Evolutionary conservation across 1,140 invertebrate species (phyloP), one percentile per base, ranked within the genome.

Genomic region (Rhopalosiphum maidis): DNA sequence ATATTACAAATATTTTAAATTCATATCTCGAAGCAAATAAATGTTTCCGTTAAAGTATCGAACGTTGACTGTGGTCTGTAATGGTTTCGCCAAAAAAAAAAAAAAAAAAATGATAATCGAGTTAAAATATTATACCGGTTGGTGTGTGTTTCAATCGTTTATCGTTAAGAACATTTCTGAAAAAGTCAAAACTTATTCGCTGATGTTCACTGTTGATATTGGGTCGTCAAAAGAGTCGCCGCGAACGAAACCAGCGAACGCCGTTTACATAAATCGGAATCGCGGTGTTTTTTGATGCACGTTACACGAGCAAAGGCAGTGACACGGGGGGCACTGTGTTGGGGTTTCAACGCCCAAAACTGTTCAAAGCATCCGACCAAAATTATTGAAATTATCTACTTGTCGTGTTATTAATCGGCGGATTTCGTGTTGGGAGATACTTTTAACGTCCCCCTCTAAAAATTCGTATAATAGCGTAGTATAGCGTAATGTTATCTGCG

Each of bases 391-490:
- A n/a, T 41, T 7, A 30, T 11, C 11, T 68, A n/a, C 11, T 68
- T 30, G 4, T n/a, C 4, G 4, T n/a, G 30, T 77, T n/a, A 68
- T 68, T 68, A 18, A 68, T 68, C n/a, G 30, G 3, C 54, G 11
- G 3, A 68, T 68, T 68, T 68, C n/a, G 60, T 68, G 60, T 2
- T 5, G 60, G 0, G 0, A 4, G n/a, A 18, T 41, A 41, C 3
- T 7, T 5, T 5, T n/a, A n/a, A 9, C 30, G 46, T 1, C 1
- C 0, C 7, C 15, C 11, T 15, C 11, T 4, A 4, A 15, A 25
- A 60, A 55, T 55, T 55, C 22, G 9, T 30, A 3, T 60, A 60
- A 46, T 46, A 46, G 37, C 37, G 11, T 51, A 0, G 1, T 41
- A 41, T 41, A 41, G 2, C 41, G 41, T 54, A n/a, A n/a, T 77